Base-by-base conservation (phyloP, 2,888 invertebrate species). In the Parnassius mnemosyne region DNA sequence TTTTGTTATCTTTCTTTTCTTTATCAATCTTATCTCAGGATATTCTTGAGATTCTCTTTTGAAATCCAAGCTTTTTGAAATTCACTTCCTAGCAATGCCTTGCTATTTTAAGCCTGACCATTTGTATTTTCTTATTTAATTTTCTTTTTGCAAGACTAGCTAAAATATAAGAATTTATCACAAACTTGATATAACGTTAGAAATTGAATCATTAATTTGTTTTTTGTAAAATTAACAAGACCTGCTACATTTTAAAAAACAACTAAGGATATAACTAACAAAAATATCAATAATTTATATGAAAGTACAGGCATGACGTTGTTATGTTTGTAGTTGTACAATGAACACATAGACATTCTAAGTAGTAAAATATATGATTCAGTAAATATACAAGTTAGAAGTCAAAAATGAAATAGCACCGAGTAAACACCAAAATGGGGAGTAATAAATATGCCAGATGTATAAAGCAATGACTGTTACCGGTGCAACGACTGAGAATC, bases 91-190 rank as follows among this genome's bases (percentile, higher is more conserved):
- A 13, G 13, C n/a, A 13, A 13, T n/a, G 10, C 9, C 7, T 16
- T 16, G 1, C 13, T 54, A 57, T 63, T 34, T 58, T 44, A 20
- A 47, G n/a, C 42, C 34, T 52, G 55, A 60, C 41, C 51, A 16
- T 34, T 34, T 13, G 16, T 54, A 44, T 70, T 69, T 67, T 68
- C 70, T 66, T 63, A 74, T 70, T 65, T 68, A 73, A 70, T 71
- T 74, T 69, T 72, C 68, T 74, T 75, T 72, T 63, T 68, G 72
- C 78, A 78, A 78, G 80, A 85, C 87, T 86, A 86, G 80, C 80
- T 81, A 83, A 86, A 80, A 78, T 76, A 75, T 86, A 84, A 85
- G 84, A 87, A 87, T 83, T 76, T 86, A 85, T 64, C 77, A 75
- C 75, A 75, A 77, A 74, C 78, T 71, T 75, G 75, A 81, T 80